Evolutionary conservation across 2,113 vertebrate genomes (phyloP), one percentile per base, ranked within the genome.

Genomic region (Hypomesus transpacificus): DNA sequence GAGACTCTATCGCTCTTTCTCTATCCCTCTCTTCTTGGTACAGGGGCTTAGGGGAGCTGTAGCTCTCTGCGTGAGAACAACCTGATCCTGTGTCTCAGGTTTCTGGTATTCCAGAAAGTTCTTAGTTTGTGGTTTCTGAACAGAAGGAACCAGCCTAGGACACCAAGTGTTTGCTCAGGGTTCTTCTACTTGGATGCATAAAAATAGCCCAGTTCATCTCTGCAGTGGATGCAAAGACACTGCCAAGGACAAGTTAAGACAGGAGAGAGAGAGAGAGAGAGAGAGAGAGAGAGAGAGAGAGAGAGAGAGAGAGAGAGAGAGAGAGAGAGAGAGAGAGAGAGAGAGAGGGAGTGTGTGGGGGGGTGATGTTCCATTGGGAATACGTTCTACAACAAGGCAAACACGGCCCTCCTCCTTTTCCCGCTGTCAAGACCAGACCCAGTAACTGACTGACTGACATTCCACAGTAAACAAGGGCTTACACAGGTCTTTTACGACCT

Each of bases 161-260:
- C 58, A 31, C 1, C 16, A 28, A 18, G 13, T 70, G 8, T 63
- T 60, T 75, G 28, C 31, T 67, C 58, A n/a, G 20, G 53, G 73
- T 59, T 75, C 59, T 62, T 73, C 50, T 65, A 59, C 22, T 39
- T 22, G 64, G 76, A 18, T 54, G 31, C 31, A 34, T 34, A 34
- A 34, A 34, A 34, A 34, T 34, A 34, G 31, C 31, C 31, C 31
- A 34, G 31, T 34, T 34, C 31, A 34, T 34, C 77, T 26, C 20
- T 74, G 46, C 76, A 62, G 16, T 22, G 24, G 26, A 13, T 39
- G 16, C 16, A 21, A 63, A 63, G 26, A 63, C 24, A 87, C 80
- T 83, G 70, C 75, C 69, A 81, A 85, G 39, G 84, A 75, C 87
- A 80, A 78, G 86, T 73, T 58, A 28, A 84, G 82, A 82, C 80